A percentile compares a stretch with the other conserved stretches of the same genome.
Conservation (phyloP, 2,888 invertebrate species). For the Tromatobia lineatoria region DNA sequence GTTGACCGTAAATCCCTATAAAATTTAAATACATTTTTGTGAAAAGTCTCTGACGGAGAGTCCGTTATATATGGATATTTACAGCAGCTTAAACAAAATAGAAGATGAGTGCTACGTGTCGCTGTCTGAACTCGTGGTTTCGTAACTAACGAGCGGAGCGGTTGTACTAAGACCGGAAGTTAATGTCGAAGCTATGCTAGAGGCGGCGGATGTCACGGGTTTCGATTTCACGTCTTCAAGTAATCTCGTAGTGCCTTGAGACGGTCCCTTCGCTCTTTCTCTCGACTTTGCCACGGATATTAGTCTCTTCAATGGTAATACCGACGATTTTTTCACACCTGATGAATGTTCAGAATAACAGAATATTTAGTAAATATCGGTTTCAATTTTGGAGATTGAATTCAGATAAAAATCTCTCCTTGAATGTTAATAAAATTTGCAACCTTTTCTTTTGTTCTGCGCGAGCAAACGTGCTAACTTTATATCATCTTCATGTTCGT, state of each 20-base stretch:
- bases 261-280: constrained; percentile 70
- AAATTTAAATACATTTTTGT: neutral
- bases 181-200: constrained; percentile 71
- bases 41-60: neutral
- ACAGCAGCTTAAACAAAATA: constrained; percentile 4
- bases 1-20: neutral
- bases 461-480: constrained; percentile 92
- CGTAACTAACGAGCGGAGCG: constrained; percentile 81
- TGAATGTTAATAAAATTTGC: neutral
- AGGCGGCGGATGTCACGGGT: constrained; percentile 48
- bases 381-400: neutral
- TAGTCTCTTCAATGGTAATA: constrained; percentile 76
- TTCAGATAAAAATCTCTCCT: neutral
- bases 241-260: constrained; percentile 51
- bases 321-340: constrained; percentile 71
- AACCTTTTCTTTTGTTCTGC: constrained; percentile 88
- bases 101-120: constrained; percentile 73
- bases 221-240: constrained; percentile 57
- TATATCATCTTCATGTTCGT: constrained; percentile 93
- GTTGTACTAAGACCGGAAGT: constrained; percentile 52
- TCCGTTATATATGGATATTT: neutral
- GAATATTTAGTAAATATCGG: neutral
- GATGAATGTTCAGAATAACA: constrained; percentile 34
- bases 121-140: constrained; percentile 82
- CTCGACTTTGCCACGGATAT: constrained; percentile 77